Evolutionary conservation across 1,140 invertebrate species (phyloP), one percentile per base, ranked within the genome.

Genomic region (Armadillidium nasatum): DNA sequence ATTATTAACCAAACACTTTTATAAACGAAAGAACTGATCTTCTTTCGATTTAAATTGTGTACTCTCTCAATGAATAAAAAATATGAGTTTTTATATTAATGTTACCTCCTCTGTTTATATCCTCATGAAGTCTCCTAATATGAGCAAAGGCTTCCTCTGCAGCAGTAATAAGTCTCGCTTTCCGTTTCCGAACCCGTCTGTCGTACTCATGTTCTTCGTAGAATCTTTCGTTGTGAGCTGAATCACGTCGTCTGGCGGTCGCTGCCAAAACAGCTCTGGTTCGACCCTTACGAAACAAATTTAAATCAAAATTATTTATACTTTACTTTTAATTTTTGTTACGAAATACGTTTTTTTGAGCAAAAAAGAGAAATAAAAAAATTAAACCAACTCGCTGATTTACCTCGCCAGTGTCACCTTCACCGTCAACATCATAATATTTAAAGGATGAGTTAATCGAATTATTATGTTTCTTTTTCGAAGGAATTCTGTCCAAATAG

Each of bases 141-240:
- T 98, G 95, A 9, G 95, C 95, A 84, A 99, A 99, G 0, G 96
- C 95, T 84, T 99, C 96, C 85, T 99, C 97, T 4, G 95, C 92
- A 0, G 96, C 95, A 10, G 93, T 93, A 15, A 97, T 89, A 0
- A 99, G 86, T 21, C 96, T 87, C 3, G 95, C 94, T 82, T 90
- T 89, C 0, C 97, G 87, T 84, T 98, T 99, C 75, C 92, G 89
- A 19, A 99, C 94, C 69, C 96, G 87, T 70, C 95, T 87, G 81
- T 97, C 96, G 83, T 97, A 97, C 85, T 99, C 96, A 83, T 96
- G 93, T 85, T 99, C 96, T 85, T 98, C 96, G 84, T 98, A 97
- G 84, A 98, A 98, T 19, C 95, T 88, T 85, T 98, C 96, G 85
- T 98, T 98, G 85, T 98, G 96, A 82, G 94, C 93, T 7, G 91